Base-by-base conservation (phyloP, 2,113 vertebrate species). In the Silurus glanis region DNA sequence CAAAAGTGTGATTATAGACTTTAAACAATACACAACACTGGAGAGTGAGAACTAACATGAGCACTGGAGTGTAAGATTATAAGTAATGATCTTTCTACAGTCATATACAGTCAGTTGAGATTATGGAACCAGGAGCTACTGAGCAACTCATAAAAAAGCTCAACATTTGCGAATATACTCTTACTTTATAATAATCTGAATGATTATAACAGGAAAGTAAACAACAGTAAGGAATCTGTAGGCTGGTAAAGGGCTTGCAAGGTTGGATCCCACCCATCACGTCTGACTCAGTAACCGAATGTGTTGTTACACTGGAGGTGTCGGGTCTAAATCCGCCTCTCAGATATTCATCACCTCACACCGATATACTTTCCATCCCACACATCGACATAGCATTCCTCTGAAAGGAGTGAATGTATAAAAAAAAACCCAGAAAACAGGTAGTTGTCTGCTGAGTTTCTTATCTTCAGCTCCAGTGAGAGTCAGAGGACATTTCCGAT, bases 291-390 rank as follows among this genome's bases (percentile, higher is more conserved):
- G 37, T 64, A 67, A 62, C 79, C 82, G 66, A 74, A 82, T 86
- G 85, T 86, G 79, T 67, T 45, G 23, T 85, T 66, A 80, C 76
- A 91, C 83, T 47, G 0, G 45, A 91, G 89, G 7, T 85, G 87
- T 91, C 90, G 58, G 71, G 45, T 92, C 91, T 92, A 49, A 78
- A 80, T 79, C 66, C 67, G 76, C 78, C 83, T 84, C 83, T 80
- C 47, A 81, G 81, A 80, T 82, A 56, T 86, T 80, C 53, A 45
- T 86, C 83, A 86, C 76, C 62, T 56, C 58, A n/a, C 76, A 81
- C 53, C 53, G 64, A 72, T 86, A 58, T n/a, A 71, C 72, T 53
- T 55, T 25, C 55, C 64, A 47, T 71, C 82, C 62, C 82, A 80
- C 75, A 80, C 75, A 66, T 53, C 82, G 28, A 81, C 62, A 55